Percentiles rank a stretch among this genome's conserved stretches.
These are phyloP conservation scores for Labia minor DNA, from an alignment of 2,888 invertebrate species.

Conservation along the genomic window DNA sequence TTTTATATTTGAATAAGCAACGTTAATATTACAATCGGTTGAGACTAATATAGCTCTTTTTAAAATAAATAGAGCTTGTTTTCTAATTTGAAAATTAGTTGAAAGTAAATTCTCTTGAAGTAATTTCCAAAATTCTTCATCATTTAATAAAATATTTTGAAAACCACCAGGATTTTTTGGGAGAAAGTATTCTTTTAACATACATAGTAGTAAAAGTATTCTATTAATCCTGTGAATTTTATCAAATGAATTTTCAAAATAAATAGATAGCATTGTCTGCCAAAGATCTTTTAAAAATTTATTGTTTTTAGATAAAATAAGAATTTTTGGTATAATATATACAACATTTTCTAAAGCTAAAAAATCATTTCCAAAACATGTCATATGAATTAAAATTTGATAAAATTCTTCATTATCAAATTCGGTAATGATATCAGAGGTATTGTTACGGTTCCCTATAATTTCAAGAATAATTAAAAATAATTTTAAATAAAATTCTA, in stretches of 20 bases:
- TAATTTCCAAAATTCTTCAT: slow-evolving; percentile 45
- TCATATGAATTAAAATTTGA: slow-evolving; percentile 16
- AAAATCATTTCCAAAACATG: slow-evolving; percentile 14
- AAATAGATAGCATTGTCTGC: not conserved
- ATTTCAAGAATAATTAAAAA: slow-evolving; percentile 16
- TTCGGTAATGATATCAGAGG: too few species aligned
- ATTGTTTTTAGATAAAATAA: not conserved
- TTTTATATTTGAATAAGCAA: not conserved
- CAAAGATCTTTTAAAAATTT: slow-evolving; percentile 20
- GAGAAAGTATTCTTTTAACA: slow-evolving; percentile 23
- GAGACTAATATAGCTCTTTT: slow-evolving; percentile 46
- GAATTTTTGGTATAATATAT: slow-evolving; percentile 21
- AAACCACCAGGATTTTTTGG: not conserved
- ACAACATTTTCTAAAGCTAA: slow-evolving; percentile 17
- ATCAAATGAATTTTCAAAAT: not conserved
- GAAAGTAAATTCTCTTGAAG: slow-evolving; percentile 43
- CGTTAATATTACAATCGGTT: slow-evolving; percentile 27
- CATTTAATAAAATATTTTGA: slow-evolving; percentile 21
- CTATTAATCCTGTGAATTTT: not conserved
- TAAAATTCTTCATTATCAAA: not conserved
- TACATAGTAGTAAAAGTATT: slow-evolving; percentile 21
- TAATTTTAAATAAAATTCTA: slow-evolving; percentile 19
- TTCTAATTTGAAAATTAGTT: slow-evolving; percentile 41
- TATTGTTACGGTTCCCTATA: not conserved
- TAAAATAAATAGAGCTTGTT: slow-evolving; percentile 49